Evolutionary conservation across 2,797 vertebrate genomes (phyloP).

Genomic region (Coregonus ussuriensis): DNA sequence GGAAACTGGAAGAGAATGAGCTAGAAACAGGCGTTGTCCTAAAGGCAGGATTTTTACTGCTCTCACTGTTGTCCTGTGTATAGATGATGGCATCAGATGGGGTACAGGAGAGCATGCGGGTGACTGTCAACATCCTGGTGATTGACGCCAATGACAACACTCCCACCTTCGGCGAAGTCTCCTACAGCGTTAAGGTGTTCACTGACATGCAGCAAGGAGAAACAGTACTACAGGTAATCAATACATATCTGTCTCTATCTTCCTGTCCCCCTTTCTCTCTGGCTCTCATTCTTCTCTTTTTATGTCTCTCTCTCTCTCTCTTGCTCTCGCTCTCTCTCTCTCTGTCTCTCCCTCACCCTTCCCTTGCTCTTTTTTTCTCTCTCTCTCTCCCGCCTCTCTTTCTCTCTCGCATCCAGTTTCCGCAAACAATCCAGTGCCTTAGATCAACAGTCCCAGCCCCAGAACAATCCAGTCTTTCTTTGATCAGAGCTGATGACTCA

Average conservation of each 20-base stretch:
- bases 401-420: too few species aligned
- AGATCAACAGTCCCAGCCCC: too few species aligned
- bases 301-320: too few species aligned
- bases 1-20: neutral
- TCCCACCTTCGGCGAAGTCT: constrained; percentile 88
- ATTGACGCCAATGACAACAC: constrained; percentile 97
- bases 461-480: neutral
- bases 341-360: too few species aligned
- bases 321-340: neutral
- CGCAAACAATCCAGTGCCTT: too few species aligned
- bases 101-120: constrained; percentile 87
- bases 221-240: constrained; percentile 89
- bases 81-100: constrained; percentile 96
- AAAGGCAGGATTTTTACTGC: neutral
- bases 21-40: too few species aligned
- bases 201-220: constrained; percentile 91
- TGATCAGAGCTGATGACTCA: neutral
- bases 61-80: constrained; percentile 6
- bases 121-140: constrained; percentile 89
- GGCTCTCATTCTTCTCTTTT: too few species aligned
- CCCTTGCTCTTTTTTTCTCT: too few species aligned
- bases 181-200: constrained; percentile 90
- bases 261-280: neutral
- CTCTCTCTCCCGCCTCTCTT: too few species aligned
- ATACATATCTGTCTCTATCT: constrained; percentile 5